These are phyloP conservation scores for Timandra comae DNA, from an alignment of 2,888 invertebrate genomes.

Conservation along the genomic window DNA sequence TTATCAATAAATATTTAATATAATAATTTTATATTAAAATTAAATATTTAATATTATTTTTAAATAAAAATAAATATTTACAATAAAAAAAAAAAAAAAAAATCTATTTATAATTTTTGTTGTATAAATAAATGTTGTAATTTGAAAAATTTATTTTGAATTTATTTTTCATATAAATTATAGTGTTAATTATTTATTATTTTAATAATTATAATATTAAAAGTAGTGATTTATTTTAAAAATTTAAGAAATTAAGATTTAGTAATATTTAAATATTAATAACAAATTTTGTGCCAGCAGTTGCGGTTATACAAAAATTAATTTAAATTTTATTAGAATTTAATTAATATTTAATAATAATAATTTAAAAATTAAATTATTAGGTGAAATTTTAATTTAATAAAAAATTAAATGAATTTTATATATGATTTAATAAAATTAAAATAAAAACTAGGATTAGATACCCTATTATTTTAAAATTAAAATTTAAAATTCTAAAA, in stretches of 20 bases:
- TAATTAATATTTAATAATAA: constrained; percentile 43
- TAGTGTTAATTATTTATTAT: constrained; percentile 52
- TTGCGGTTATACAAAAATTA: constrained; percentile 81
- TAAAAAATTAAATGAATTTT: constrained; percentile 41
- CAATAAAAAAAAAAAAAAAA: constrained; percentile 52
- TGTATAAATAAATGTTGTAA: constrained; percentile 62
- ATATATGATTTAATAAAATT: constrained; percentile 60
- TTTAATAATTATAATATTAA: constrained; percentile 49
- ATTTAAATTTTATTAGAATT: constrained; percentile 72
- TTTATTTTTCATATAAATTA: constrained; percentile 77
- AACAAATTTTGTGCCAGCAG: constrained; percentile 83
- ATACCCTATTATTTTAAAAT: constrained; percentile 81
- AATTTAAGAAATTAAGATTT: constrained; percentile 79
- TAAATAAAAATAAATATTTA: constrained; percentile 10
- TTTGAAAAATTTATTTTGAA: constrained; percentile 63
- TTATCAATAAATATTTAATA: constrained; percentile 25
- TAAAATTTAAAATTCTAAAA: constrained; percentile 61
- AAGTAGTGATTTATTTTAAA: constrained; percentile 70
- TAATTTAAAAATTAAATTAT: constrained; percentile 61
- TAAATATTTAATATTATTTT: constrained; percentile 14
- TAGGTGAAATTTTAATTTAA: constrained; percentile 78
- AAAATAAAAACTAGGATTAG: constrained; percentile 79
- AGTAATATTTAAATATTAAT: constrained; percentile 75
- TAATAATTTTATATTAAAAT: constrained; percentile 25
- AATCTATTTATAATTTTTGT: constrained; percentile 35